Base-by-base conservation (phyloP, 2,113 vertebrate species). In the Oenanthe oenanthe region DNA sequence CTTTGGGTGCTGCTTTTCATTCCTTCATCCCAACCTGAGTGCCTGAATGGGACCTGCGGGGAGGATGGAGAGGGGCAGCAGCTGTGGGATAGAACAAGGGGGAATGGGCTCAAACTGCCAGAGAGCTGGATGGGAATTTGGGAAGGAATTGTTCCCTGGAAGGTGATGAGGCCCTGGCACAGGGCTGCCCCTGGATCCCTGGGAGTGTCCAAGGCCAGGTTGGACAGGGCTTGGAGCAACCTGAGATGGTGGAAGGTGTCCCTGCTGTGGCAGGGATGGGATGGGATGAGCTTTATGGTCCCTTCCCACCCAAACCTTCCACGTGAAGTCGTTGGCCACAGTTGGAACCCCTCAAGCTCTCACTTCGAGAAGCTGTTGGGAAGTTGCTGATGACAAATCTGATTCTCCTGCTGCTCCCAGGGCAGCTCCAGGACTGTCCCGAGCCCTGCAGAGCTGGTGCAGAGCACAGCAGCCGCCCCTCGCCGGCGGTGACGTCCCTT, bases 311-410 rank as follows among this genome's bases (percentile, higher is more conserved):
- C 71, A 28, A 34, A 13, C 31, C 78, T 4, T 22, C 40, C 47
- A 1, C 0, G 1, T 7, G 22, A 8, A n/a, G 34, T 5, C 14
- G 0, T 51, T 65, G 34, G 21, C 20, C 3, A 5, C 10, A 16
- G 11, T 7, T 12, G 48, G 54, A 51, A n/a, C 18, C 22, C n/a
- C 54, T 57, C 43, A 32, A 14, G 8, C 9, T 4, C 20, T n/a
- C 15, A 0, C 53, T 50, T 13, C 13, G 42, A 38, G 51, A 8
- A n/a, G 32, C 11, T 48, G 9, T 5, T 18, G 34, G 68, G 56
- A 78, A 54, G 31, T 26, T 25, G 14, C 54, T 20, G 63, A 13
- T 1, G 2, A 40, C 7, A 6, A 57, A 53, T 12, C 13, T 4
- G 31, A 25, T 20, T 16, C 7, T 60, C 54, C 77, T 43, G 26